These are phyloP conservation scores for Tenebrio molitor DNA, from an alignment of 1,140 invertebrate genomes.

Conservation along the genomic window DNA sequence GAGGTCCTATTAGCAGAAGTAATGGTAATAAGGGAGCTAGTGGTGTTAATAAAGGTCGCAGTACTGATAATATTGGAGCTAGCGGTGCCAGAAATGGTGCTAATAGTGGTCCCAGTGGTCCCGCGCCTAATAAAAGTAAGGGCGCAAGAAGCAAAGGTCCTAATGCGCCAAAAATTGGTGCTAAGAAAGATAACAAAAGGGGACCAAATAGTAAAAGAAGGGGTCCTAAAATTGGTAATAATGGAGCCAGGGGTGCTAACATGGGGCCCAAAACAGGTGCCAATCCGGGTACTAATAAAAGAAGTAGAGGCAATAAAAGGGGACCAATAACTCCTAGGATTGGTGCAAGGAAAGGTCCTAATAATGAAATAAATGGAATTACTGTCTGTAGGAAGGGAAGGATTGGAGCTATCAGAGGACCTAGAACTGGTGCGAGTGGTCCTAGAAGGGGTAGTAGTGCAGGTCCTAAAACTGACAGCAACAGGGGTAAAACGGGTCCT, in stretches of 20 bases:
- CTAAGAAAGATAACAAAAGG: not conserved
- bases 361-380: too few relatives aligned
- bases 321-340: not conserved
- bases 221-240: conserved; percentile 5
- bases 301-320: not conserved
- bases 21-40: not conserved
- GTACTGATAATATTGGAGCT: not conserved
- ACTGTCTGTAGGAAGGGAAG: too few relatives aligned
- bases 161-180: not conserved
- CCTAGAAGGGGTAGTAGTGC: not conserved
- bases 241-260: not conserved
- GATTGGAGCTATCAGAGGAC: not conserved
- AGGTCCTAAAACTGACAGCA: conserved; percentile 11
- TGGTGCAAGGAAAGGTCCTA: not conserved
- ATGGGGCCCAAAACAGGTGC: not conserved
- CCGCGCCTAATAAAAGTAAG: not conserved
- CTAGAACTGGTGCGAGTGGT: not conserved
- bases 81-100: not conserved
- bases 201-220: not conserved
- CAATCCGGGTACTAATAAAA: not conserved
- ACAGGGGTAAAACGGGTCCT: not conserved
- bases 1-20: not conserved
- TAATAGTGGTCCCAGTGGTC: not conserved
- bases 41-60: not conserved
- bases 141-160: not conserved